Evolutionary conservation across 2,113 vertebrate genomes (phyloP), one percentile per base, ranked within the genome.

Genomic region (Cathartes aura): DNA sequence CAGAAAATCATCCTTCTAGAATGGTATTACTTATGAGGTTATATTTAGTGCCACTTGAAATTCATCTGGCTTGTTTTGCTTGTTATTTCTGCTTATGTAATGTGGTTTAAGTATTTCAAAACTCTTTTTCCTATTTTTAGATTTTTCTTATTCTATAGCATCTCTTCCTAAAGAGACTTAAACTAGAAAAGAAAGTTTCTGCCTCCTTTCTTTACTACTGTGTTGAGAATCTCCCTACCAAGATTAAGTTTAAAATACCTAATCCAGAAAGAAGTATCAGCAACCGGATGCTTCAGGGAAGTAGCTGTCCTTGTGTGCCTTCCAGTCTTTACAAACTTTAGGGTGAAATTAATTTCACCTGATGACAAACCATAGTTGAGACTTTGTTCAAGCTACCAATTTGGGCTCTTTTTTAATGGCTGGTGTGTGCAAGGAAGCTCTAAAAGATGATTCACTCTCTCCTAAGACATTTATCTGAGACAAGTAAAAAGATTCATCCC

Each of bases 1-100:
- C 87, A 93, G 76, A 95, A 96, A 91, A 79, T 67, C 93, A 70
- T 50, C 79, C 52, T 83, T 93, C 86, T 62, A 92, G 90, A 95
- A 94, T 36, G 47, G 52, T 48, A 60, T 87, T 79, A 71, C 87
- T 81, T 88, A 84, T 23, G 32, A 68, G 56, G 64, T 82, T 95
- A 82, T 97, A 91, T 96, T 96, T 92, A 97, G 76, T 76, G 19
- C 42, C 56, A 82, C 80, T 94, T 96, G 83, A 95, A 96, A 96
- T 96, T 91, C 52, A 85, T 91, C 91, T 92, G 86, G 17, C 73
- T 96, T 93, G 84, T 95, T 95, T 97, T 82, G 64, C 87, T 80
- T 94, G 68, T 87, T 96, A 87, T 91, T 96, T 72, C 81, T 87
- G 58, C 87, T 95, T 95, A 92, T 82, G 81, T 82, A 93, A 93